These are phyloP conservation scores for Pedionomus torquatus DNA, from an alignment of 2,113 vertebrate genomes.

Conservation along the genomic window DNA sequence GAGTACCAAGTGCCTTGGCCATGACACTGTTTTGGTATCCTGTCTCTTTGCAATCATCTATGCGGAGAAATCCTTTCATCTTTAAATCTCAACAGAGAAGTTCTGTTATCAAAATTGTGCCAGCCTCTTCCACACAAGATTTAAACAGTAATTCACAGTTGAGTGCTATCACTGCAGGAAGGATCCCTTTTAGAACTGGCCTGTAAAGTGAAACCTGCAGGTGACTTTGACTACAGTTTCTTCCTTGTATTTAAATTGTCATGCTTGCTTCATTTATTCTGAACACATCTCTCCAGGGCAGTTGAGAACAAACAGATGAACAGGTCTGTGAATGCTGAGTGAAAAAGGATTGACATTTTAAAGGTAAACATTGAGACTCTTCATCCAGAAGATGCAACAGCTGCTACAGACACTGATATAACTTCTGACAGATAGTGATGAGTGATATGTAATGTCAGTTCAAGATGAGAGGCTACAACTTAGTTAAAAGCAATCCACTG, in stretches of 20 bases:
- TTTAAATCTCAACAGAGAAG: background rate
- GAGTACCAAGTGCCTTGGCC: background rate
- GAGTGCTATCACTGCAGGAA: background rate
- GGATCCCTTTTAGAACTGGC: background rate
- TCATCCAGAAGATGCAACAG: slow-evolving; percentile 22
- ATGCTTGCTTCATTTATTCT: slow-evolving; percentile 54
- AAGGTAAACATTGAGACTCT: slow-evolving; percentile 62
- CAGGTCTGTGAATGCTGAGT: background rate
- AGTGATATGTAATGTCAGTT: background rate
- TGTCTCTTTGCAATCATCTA: background rate
- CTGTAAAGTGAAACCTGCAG: background rate
- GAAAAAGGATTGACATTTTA: slow-evolving; percentile 55
- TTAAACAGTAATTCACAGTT: background rate
- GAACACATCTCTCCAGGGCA: slow-evolving; percentile 4
- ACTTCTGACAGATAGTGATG: slow-evolving; percentile 8
- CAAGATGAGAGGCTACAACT: background rate
- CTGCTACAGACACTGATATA: slow-evolving; percentile 10
- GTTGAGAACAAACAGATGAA: slow-evolving; percentile 10
- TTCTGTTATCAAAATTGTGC: background rate
- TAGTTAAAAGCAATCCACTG: background rate
- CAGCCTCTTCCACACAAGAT: background rate
- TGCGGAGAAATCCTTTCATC: background rate
- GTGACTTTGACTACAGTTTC: background rate
- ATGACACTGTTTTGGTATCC: background rate
- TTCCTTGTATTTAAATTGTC: slow-evolving; percentile 26